These are phyloP conservation scores for Salticus scenicus DNA, from an alignment of 2,888 invertebrate genomes.

Conservation along the genomic window DNA sequence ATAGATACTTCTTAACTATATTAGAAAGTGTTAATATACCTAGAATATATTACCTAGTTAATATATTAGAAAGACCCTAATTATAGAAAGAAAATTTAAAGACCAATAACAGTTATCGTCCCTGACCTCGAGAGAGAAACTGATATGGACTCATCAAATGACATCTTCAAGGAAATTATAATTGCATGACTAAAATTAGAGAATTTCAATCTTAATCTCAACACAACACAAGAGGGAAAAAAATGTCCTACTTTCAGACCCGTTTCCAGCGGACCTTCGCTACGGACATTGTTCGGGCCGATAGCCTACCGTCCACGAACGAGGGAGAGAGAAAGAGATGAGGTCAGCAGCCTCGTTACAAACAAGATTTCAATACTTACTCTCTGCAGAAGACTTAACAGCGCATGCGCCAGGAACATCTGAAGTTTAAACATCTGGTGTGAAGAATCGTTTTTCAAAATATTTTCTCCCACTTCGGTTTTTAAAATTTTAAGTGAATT, in stretches of 20 bases:
- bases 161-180: too few relatives aligned
- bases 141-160: too few relatives aligned
- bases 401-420: not conserved
- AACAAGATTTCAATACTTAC: not conserved
- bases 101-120: too few relatives aligned
- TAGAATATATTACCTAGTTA: too few relatives aligned
- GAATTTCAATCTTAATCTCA: not conserved
- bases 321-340: not conserved
- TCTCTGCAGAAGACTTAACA: not conserved
- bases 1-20: too few relatives aligned
- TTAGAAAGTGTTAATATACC: too few relatives aligned
- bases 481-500: not conserved
- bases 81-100: too few relatives aligned
- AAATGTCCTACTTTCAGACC: slow-evolving; percentile 55
- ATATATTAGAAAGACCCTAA: too few relatives aligned
- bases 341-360: slow-evolving; percentile 24
- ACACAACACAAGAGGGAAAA: not conserved
- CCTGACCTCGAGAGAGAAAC: too few relatives aligned
- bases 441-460: not conserved
- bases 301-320: not conserved
- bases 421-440: not conserved
- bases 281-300: slow-evolving; percentile 1
- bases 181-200: too few relatives aligned
- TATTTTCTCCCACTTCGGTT: not conserved
- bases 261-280: slow-evolving; percentile 47